These are phyloP conservation scores for Cecropterus lyciades DNA, from an alignment of 1,140 invertebrate genomes.

Conservation along the genomic window DNA sequence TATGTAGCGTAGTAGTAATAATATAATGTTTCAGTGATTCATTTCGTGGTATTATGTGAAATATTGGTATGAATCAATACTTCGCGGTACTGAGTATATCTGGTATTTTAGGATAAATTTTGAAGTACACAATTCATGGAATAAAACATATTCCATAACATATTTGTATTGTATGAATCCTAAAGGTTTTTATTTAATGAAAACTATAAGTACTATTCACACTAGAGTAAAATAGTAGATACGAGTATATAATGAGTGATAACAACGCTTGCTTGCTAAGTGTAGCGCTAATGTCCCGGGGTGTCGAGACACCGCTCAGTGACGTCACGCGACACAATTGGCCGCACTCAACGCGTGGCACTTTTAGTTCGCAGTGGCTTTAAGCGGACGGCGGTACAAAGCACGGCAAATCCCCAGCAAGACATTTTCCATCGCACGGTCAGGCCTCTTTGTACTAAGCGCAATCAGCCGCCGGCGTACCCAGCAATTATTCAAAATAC, in stretches of 20 bases:
- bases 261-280: not conserved
- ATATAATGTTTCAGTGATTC: no score
- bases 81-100: no score
- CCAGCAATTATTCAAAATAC: conserved; percentile 82
- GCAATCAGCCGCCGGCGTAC: conserved; percentile 70
- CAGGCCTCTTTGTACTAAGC: conserved; percentile 65
- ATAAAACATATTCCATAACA: no score
- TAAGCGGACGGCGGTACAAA: conserved; percentile 42
- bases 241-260: not conserved
- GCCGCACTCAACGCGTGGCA: not conserved
- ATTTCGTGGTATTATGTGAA: no score
- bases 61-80: no score
- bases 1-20: no score
- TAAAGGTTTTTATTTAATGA: no score
- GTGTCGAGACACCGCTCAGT: conserved; percentile 2
- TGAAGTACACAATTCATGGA: no score
- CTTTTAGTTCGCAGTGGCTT: conserved; percentile 29
- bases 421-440: conserved; percentile 69
- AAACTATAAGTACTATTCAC: no score
- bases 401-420: conserved; percentile 60
- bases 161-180: no score
- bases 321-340: conserved; percentile 2
- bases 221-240: no score
- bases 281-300: conserved; percentile 1
- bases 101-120: no score